Percentiles rank a stretch among this genome's conserved stretches.
phyloP scores from a whole-genome alignment of 2,888 invertebrate species.

The Dicycla oo region DNA sequence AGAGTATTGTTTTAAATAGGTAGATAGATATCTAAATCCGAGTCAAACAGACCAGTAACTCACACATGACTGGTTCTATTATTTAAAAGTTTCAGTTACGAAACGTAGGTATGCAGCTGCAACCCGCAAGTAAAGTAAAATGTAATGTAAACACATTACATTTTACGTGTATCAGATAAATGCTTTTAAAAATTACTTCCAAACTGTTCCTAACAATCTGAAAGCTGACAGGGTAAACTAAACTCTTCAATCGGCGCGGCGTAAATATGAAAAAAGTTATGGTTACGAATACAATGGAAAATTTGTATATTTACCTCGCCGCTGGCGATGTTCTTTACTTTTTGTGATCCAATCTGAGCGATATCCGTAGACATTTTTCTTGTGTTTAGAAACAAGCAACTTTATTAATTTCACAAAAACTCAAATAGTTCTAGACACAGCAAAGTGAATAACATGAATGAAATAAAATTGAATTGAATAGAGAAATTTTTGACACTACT shows the following conservation, averaged over 20 bases:
- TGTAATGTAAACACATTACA: too few relatives aligned
- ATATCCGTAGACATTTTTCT: slow-evolving; percentile 77
- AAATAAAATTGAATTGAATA: slow-evolving; percentile 12
- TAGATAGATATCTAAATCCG: slow-evolving; percentile 7
- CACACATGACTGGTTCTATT: slow-evolving; percentile 23
- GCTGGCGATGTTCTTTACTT: slow-evolving; percentile 81
- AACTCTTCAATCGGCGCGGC: background rate
- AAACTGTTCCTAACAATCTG: slow-evolving; percentile 14
- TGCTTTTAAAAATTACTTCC: background rate
- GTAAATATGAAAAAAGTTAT: slow-evolving; percentile 8
- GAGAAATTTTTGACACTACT: too few relatives aligned
- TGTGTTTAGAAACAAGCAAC: slow-evolving; percentile 24
- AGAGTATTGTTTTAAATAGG: background rate
- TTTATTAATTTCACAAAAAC: slow-evolving; percentile 41
- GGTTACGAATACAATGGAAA: background rate
- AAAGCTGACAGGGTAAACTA: background rate
- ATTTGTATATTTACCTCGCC: slow-evolving; percentile 77
- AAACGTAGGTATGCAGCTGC: slow-evolving; percentile 23
- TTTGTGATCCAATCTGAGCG: slow-evolving; percentile 79
- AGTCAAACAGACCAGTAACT: slow-evolving; percentile 11
- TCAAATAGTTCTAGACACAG: slow-evolving; percentile 25
- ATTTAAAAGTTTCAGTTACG: slow-evolving; percentile 28
- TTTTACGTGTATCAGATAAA: slow-evolving; percentile 20
- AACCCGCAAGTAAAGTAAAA: too few relatives aligned
- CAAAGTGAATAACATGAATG: slow-evolving; percentile 56